A percentile compares a stretch with the other conserved stretches of the same genome.
These are phyloP conservation scores for Enteromius thamalakanensis DNA, from an alignment of 2,797 vertebrate species.

Conservation along the genomic window DNA sequence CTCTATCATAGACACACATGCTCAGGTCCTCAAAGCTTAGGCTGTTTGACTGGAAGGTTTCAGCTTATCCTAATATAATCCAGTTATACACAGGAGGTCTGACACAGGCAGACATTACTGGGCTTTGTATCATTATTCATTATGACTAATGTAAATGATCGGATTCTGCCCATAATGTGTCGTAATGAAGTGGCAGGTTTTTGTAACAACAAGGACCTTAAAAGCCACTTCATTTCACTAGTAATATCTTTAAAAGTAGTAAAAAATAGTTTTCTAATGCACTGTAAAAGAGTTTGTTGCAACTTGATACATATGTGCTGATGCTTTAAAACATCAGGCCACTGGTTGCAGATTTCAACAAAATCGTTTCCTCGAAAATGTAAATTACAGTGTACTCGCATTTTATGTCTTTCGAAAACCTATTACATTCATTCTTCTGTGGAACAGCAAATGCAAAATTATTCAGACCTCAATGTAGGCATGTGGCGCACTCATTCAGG, in stretches of 20 bases:
- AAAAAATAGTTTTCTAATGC: background rate
- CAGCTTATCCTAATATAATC: constrained; percentile 45
- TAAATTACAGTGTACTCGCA: background rate
- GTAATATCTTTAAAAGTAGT: background rate
- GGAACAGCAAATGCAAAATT: background rate
- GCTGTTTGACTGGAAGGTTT: constrained; percentile 19
- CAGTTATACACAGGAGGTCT: constrained; percentile 23
- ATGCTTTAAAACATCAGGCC: background rate
- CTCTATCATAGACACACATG: background rate
- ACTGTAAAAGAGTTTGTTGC: background rate
- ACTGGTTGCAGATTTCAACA: background rate
- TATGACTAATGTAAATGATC: constrained; percentile 22
- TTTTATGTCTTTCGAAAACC: background rate
- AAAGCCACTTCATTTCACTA: background rate
- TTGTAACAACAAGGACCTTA: background rate
- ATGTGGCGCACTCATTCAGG: background rate
- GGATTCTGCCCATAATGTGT: constrained; percentile 1
- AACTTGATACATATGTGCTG: background rate
- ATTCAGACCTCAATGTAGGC: background rate
- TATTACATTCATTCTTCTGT: background rate
- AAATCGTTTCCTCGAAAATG: background rate
- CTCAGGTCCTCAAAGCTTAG: background rate
- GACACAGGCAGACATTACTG: constrained; percentile 25
- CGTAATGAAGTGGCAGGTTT: background rate
- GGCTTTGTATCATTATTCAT: constrained; percentile 25